phyloP scores from a whole-genome alignment of 2,113 vertebrate species.

The Cebus imitator region DNA sequence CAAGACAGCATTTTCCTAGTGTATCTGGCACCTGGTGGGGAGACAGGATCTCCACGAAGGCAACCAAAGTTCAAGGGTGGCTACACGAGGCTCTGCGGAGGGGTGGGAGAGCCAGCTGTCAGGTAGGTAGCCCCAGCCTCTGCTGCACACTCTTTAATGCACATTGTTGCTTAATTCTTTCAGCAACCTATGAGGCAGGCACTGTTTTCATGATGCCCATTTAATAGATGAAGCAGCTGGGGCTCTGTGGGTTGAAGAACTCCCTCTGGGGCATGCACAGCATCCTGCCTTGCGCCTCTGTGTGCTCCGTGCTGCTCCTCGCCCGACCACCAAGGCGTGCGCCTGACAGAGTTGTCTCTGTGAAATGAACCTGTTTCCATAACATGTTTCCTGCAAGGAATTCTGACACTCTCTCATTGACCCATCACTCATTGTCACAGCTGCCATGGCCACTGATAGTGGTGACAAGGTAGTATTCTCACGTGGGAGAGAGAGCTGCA shows the following conservation, averaged over 20 bases:
- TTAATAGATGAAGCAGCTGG: neutral
- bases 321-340: rapidly evolving
- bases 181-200: neutral
- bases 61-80: neutral
- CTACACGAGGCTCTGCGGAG: neutral
- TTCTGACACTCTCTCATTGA: neutral
- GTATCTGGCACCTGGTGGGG: neutral
- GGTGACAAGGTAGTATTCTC: neutral
- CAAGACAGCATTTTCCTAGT: neutral
- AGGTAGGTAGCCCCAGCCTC: neutral
- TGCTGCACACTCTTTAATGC: neutral
- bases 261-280: neutral
- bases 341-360: neutral
- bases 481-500: too few species aligned
- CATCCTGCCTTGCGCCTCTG: neutral
- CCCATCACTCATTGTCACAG: neutral
- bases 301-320: neutral
- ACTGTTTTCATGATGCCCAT: neutral
- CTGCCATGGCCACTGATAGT: neutral
- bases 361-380: neutral
- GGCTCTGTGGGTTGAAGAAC: neutral
- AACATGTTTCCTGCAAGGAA: neutral
- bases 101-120: too few species aligned
- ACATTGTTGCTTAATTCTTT: neutral
- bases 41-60: neutral